Base-by-base conservation (phyloP, 2,113 vertebrate species). In the Calyptomena viridis region DNA sequence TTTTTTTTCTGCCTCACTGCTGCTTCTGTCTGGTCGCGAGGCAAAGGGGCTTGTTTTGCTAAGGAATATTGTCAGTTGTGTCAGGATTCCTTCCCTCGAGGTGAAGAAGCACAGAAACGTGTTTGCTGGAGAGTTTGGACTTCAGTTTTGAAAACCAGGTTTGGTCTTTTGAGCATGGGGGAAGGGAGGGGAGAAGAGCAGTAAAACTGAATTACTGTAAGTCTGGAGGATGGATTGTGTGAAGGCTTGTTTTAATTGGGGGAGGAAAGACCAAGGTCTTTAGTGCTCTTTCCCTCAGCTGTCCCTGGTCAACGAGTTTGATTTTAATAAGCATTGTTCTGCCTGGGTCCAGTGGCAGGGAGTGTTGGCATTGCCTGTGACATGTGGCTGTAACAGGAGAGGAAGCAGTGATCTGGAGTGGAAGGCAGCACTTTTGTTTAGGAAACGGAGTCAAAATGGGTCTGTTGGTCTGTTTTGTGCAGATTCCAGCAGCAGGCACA, bases 131-230 rank as follows among this genome's bases (percentile, higher is more conserved):
- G 47, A 75, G 72, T n/a, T 92, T 3, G 8, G 59, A 62, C 84
- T 90, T 90, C 59, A 68, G 30, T 58, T 92, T 88, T 74, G 89
- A 87, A n/a, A 94, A 87, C 76, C 91, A 92, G 89, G 71, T 93
- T 89, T 64, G 71, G 55, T 75, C 39, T 58, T 30, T 52, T 3
- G 68, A 69, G 68, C 5, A 2, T 39, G 74, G 87, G 94, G 73
- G 71, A 67, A 60, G 84, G 90, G 78, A 59, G 30, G 72, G 78
- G 77, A 89, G 59, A 80, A 40, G 76, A 87, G 69, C 88, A 78
- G 91, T 78, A 84, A 91, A 89, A 91, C 55, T 9, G 42, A 91
- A 52, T 72, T 46, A 49, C 74, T 53, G 92, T 90, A 69, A 49
- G 4, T 39, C 89, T 14, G 84, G 58, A 68, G 68, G 95, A 60